phyloP scores from a whole-genome alignment of 2,888 invertebrate species.

The Drosophila kanekoi region DNA sequence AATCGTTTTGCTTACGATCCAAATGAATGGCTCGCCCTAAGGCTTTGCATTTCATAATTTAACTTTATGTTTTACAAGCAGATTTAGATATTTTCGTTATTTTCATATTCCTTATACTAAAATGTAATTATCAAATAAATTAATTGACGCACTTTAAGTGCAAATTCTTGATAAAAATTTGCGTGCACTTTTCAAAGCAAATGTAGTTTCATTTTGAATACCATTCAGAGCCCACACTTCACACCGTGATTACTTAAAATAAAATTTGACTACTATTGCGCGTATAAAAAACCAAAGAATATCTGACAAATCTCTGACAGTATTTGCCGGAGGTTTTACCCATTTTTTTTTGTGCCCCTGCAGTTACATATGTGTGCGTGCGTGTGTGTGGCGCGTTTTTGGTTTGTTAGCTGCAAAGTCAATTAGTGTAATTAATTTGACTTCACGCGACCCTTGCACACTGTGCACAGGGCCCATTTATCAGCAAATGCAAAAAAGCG shows the following conservation, averaged over 20 bases:
- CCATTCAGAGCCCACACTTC: background rate
- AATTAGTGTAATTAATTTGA: slow-evolving; percentile 82
- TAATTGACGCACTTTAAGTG: too few relatives aligned
- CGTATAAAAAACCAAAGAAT: background rate
- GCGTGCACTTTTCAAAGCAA: too few relatives aligned
- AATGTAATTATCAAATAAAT: too few relatives aligned
- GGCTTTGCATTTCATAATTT: too few relatives aligned
- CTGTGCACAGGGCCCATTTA: slow-evolving; percentile 40
- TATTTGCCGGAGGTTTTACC: slow-evolving; percentile 1
- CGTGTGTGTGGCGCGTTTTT: slow-evolving; percentile 34
- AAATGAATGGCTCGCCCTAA: too few relatives aligned
- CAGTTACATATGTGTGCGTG: slow-evolving; percentile 4
- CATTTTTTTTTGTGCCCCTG: background rate
- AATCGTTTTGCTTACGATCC: too few relatives aligned
- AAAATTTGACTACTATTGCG: slow-evolving; percentile 5
- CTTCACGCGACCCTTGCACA: slow-evolving; percentile 46
- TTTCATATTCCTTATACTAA: too few relatives aligned
- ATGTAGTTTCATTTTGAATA: too few relatives aligned
- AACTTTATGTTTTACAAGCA: too few relatives aligned
- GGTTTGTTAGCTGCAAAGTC: slow-evolving; percentile 75
- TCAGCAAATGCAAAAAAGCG: slow-evolving; percentile 41
- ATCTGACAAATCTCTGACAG: slow-evolving; percentile 12
- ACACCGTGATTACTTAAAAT: background rate
- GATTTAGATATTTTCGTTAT: too few relatives aligned
- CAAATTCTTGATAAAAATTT: too few relatives aligned